Conservation (phyloP, 1,140 invertebrate genomes). For the Vanessa atalanta region DNA sequence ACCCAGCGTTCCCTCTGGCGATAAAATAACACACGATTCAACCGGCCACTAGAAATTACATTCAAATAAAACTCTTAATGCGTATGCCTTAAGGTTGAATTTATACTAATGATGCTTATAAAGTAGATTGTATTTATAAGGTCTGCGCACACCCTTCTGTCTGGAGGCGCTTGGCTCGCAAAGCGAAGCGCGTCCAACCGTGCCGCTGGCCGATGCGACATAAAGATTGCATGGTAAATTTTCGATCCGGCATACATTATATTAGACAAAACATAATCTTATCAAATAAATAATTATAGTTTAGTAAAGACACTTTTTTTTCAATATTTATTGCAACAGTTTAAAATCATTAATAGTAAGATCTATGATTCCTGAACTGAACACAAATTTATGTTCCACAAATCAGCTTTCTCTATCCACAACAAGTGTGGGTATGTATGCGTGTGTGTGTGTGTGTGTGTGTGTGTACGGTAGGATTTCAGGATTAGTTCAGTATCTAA, state of each 20-base stretch:
- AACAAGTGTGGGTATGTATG: too few relatives aligned
- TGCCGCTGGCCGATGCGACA: slow-evolving; percentile 31
- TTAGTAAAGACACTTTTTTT: not conserved
- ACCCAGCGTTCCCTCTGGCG: slow-evolving; percentile 12
- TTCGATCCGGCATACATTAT: not conserved
- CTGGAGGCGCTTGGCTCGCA: slow-evolving; percentile 35
- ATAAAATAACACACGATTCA: slow-evolving; percentile 14
- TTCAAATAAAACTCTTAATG: slow-evolving; percentile 1
- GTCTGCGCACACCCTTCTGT: slow-evolving; percentile 33
- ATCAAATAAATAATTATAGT: not conserved
- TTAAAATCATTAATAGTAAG: too few relatives aligned
- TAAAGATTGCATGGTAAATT: slow-evolving; percentile 21
- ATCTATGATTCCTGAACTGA: too few relatives aligned
- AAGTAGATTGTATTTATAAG: slow-evolving; percentile 27
- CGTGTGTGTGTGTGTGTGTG: too few relatives aligned
- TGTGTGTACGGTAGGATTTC: too few relatives aligned
- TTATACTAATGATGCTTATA: not conserved
- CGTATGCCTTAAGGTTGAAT: not conserved
- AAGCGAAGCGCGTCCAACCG: slow-evolving; percentile 39
- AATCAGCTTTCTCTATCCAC: too few relatives aligned
- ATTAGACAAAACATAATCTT: too few relatives aligned
- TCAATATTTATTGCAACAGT: too few relatives aligned
- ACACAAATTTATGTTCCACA: too few relatives aligned
- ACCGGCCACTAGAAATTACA: not conserved
- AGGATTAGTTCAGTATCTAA: too few relatives aligned